A percentile compares a stretch with the other conserved stretches of the same genome.
Conservation (phyloP, 2,888 invertebrate genomes). For the Psococerastis gibbosa region DNA sequence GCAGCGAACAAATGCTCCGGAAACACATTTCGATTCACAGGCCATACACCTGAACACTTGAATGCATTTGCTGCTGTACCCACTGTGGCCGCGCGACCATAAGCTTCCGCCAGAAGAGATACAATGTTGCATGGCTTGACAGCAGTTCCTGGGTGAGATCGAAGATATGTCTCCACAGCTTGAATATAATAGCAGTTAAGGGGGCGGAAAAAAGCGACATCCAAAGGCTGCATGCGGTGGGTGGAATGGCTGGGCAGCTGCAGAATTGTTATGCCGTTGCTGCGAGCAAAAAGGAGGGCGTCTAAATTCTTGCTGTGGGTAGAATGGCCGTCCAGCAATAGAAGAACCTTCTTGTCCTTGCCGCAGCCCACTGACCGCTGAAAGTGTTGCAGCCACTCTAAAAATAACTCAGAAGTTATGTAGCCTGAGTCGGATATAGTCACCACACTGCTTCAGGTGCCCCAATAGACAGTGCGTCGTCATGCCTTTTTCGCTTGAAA, state of each 20-base stretch:
- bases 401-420: neutral
- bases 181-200: no score
- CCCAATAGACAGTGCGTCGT: neutral
- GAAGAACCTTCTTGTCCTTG: neutral
- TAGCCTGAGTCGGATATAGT: neutral
- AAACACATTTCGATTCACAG: no score
- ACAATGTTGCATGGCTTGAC: neutral
- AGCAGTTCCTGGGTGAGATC: neutral
- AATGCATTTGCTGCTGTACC: neutral
- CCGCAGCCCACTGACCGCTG: neutral
- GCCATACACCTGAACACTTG: neutral
- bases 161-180: no score
- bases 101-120: neutral
- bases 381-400: neutral
- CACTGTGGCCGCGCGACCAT: neutral
- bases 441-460: neutral
- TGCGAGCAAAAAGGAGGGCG: neutral
- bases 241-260: conserved; percentile 1
- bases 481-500: neutral
- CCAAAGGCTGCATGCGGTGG: conserved; percentile 9
- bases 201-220: conserved; percentile 2
- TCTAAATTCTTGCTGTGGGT: neutral
- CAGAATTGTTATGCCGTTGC: conserved; percentile 5
- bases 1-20: no score
- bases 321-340: neutral